A percentile compares a stretch with the other conserved stretches of the same genome.
These are phyloP conservation scores for Cerastis leucographa DNA, from an alignment of 2,888 invertebrate genomes.

Conservation along the genomic window DNA sequence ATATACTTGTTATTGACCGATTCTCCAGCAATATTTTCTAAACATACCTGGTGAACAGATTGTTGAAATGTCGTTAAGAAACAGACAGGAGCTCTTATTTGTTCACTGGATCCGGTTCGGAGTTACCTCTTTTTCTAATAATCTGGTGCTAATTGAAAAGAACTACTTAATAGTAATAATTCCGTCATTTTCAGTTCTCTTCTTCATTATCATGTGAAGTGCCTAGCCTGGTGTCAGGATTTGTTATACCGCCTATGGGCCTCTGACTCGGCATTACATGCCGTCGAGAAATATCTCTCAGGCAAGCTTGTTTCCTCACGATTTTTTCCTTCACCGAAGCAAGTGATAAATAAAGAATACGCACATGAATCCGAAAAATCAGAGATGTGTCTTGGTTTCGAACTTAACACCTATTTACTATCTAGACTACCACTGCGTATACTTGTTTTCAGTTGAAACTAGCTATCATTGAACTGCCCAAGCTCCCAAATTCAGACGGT, in stretches of 20 bases:
- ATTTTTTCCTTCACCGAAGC: no score
- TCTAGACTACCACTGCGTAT: no score
- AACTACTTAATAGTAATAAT: not conserved
- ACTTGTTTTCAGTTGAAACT: not conserved
- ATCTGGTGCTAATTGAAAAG: not conserved
- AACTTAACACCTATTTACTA: no score
- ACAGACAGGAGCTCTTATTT: not conserved
- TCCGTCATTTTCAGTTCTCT: not conserved
- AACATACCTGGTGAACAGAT: not conserved
- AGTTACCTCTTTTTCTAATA: not conserved
- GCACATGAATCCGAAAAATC: no score
- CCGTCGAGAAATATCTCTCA: no score
- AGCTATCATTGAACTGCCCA: not conserved
- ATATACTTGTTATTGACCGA: not conserved
- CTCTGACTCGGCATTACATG: no score
- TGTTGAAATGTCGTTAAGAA: not conserved
- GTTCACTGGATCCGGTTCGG: not conserved
- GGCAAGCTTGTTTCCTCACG: no score
- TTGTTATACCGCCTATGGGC: no score
- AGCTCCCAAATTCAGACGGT: not conserved
- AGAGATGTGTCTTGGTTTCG: no score
- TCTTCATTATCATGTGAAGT: no score
- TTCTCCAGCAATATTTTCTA: not conserved
- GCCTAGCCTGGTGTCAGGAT: no score
- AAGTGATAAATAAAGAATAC: no score